Conservation (phyloP, 2,113 vertebrate genomes). For the Strix aluco region DNA sequence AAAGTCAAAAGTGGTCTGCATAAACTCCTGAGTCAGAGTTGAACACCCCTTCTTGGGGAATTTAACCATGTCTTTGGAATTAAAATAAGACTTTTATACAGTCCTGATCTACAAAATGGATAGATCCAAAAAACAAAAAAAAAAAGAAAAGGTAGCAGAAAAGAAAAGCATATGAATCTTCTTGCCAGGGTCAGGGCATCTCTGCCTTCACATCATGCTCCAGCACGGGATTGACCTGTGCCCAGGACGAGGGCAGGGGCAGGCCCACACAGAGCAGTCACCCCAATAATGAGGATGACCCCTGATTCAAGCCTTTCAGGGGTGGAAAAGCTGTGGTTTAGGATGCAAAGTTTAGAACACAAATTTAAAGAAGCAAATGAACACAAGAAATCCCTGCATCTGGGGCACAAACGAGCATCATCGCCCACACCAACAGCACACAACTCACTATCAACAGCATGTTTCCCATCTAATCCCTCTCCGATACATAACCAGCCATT, state of each 20-base stretch:
- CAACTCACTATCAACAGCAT: not conserved
- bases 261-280: accelerated
- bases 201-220: accelerated
- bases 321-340: not conserved
- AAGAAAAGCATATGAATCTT: not conserved
- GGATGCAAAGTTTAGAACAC: not conserved
- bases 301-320: not conserved
- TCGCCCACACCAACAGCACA: not conserved
- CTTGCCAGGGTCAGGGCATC: not conserved
- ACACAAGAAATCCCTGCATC: not conserved
- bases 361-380: not conserved
- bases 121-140: not conserved
- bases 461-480: not conserved
- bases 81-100: not conserved
- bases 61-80: not conserved
- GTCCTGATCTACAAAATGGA: not conserved
- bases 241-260: not conserved
- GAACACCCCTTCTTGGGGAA: not conserved
- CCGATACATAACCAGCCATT: not conserved
- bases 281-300: not conserved
- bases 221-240: accelerated
- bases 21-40: not conserved
- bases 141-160: not conserved
- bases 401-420: not conserved
- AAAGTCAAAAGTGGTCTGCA: not conserved